Evolutionary conservation across 2,888 invertebrate genomes (phyloP).

Genomic region (Gastracanthus pulcherrimus): DNA sequence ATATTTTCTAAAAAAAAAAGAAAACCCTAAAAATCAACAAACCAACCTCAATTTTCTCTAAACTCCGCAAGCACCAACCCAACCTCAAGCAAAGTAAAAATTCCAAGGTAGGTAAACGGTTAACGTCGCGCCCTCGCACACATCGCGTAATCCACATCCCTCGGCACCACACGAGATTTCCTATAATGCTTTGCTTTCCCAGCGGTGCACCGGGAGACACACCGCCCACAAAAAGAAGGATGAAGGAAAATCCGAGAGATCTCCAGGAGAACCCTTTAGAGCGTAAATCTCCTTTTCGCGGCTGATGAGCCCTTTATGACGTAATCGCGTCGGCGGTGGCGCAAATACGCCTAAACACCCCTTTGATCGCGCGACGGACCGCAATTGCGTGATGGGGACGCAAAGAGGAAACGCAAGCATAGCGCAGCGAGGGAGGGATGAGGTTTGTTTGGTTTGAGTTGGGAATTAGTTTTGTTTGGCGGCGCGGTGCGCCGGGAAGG

Average conservation of each 20-base stretch:
- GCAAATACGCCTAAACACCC: constrained; percentile 59
- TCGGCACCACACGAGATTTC: constrained; percentile 8
- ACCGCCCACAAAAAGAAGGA: neutral
- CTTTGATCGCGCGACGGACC: constrained; percentile 59
- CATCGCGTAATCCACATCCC: too few species aligned
- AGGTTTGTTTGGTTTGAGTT: neutral
- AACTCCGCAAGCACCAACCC: too few species aligned
- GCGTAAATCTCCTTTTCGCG: constrained; percentile 40
- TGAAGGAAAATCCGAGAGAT: neutral
- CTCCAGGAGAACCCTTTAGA: constrained; percentile 34
- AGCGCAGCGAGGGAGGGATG: neutral
- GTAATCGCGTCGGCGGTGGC: constrained; percentile 61
- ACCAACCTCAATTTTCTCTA: too few species aligned
- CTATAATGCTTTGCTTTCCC: constrained; percentile 51
- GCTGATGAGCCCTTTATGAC: constrained; percentile 58
- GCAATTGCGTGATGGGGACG: neutral
- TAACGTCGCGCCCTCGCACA: too few species aligned
- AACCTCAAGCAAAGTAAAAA: too few species aligned
- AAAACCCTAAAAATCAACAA: too few species aligned
- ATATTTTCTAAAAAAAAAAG: too few species aligned
- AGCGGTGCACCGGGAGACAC: neutral
- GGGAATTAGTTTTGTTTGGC: neutral
- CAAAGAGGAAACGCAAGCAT: neutral
- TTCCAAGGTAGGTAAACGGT: too few species aligned
- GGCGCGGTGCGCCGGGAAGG: neutral